Conservation (phyloP, 2,113 vertebrate species). For the Clarias gariepinus region DNA sequence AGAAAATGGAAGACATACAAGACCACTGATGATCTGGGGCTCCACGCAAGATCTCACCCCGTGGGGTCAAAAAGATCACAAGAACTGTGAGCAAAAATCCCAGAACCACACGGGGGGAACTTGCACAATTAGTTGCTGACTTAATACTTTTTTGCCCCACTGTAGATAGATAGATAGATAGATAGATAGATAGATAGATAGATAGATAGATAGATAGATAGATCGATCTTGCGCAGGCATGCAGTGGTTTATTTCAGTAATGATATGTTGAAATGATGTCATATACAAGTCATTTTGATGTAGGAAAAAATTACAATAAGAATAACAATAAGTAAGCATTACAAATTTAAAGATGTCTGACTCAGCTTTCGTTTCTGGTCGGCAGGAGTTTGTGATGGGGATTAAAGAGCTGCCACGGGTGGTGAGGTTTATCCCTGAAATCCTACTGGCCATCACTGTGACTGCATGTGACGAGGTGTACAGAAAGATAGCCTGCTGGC, state of each 20-base stretch:
- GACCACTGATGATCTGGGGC: too few species aligned
- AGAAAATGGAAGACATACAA: too few species aligned
- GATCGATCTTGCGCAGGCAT: background rate
- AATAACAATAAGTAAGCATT: too few species aligned
- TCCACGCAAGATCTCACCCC: too few species aligned
- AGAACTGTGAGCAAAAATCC: too few species aligned
- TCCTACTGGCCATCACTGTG: constrained; percentile 91
- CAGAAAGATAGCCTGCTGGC: constrained; percentile 94
- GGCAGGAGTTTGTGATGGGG: constrained; percentile 89
- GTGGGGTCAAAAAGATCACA: too few species aligned
- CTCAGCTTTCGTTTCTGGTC: constrained; percentile 29
- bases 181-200: too few species aligned
- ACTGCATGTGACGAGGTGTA: constrained; percentile 90
- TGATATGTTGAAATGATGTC: background rate
- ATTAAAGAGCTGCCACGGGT: constrained; percentile 89
- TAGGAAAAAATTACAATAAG: background rate
- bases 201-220: too few species aligned
- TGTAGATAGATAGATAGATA: too few species aligned
- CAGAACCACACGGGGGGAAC: too few species aligned
- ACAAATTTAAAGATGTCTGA: background rate
- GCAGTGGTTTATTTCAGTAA: background rate
- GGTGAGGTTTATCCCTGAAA: constrained; percentile 90
- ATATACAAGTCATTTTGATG: background rate
- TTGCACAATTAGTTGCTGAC: too few species aligned
- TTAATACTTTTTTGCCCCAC: too few species aligned